A percentile compares a stretch with the other conserved stretches of the same genome.
Conservation (phyloP, 2,888 invertebrate genomes). For the Leptopterna dolabrata region DNA sequence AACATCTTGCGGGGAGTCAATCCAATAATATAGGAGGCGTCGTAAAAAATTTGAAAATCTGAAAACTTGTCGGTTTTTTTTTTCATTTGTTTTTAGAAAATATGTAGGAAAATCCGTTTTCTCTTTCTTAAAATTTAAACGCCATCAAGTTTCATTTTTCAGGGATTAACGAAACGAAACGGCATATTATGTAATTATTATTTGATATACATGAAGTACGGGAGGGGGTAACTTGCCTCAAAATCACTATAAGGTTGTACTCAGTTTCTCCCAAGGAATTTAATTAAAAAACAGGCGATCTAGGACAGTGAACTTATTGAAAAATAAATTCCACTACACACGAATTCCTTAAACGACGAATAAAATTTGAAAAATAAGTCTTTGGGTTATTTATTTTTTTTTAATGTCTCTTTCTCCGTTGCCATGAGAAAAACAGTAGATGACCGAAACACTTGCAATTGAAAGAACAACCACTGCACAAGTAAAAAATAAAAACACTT, state of each 20-base stretch:
- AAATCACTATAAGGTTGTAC: not conserved
- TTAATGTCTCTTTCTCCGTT: not conserved
- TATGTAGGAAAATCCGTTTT: not conserved
- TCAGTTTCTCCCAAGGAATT: not conserved
- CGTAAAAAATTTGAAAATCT: slow-evolving; percentile 14
- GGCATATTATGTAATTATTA: not conserved
- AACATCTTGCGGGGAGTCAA: slow-evolving; percentile 24
- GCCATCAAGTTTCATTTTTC: not conserved
- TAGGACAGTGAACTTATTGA: not conserved
- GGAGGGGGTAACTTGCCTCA: not conserved
- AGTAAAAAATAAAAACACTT: not conserved
- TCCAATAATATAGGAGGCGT: slow-evolving; percentile 27
- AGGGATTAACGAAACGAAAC: not conserved
- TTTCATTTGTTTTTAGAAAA: not conserved
- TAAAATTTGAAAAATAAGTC: slow-evolving; percentile 6
- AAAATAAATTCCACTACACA: not conserved
- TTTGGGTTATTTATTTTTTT: not conserved
- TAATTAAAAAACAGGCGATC: not conserved
- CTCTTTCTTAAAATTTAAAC: not conserved
- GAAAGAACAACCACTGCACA: not conserved
- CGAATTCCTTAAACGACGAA: not conserved
- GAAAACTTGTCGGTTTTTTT: slow-evolving; percentile 29
- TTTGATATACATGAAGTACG: not conserved
- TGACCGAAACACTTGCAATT: not conserved
- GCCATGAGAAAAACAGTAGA: not conserved